Base-by-base conservation (phyloP, 2,888 invertebrate genomes). In the Himalopsyche tibetana region DNA sequence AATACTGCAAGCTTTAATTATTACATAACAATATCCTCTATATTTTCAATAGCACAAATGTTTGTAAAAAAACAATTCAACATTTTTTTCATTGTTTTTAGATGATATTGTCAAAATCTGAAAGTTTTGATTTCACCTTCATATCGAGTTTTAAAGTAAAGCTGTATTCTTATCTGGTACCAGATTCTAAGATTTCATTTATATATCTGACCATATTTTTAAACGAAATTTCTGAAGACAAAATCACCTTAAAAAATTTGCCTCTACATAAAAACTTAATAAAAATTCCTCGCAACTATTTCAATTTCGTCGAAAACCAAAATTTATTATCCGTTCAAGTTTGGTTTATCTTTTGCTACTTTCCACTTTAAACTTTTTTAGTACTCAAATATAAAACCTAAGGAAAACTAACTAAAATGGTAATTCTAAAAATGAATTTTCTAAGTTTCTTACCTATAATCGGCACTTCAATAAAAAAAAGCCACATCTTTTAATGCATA, bases 341-440 rank as follows among this genome's bases (percentile, higher is more conserved):
- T 63, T 28, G 19, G 19, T 19, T 28, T 63, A 19, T 19, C 19
- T 63, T 19, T 63, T 19, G 19, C 63, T 63, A 19, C 19, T 19
- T 19, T 19, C 63, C 19, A 63, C 63, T 63, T 11, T 6, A 28
- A 63, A 63, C 63, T 63, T 63, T 63, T 63, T 63, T 63, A 63
- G 19, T 4, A 11, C 63, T 63, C 28, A 63, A 63, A 63, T 19
- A 63, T 8, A 28, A 11, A 19, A 63, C 63, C 63, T 8, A 63
- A n/a, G 1, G 56, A 56, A 56, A 56, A 56, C 56, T 56, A 17
- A 2, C 56, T 56, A 63, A 63, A 63, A 63, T 63, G 63, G 19
- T 63, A 63, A 19, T 63, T 63, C 63, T 19, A 19, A 63, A 63
- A 63, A 63, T 63, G 19, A 63, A 19, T 63, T 63, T 63, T 63